Conservation (phyloP, 2,113 vertebrate species). For the Pristiophorus japonicus region DNA sequence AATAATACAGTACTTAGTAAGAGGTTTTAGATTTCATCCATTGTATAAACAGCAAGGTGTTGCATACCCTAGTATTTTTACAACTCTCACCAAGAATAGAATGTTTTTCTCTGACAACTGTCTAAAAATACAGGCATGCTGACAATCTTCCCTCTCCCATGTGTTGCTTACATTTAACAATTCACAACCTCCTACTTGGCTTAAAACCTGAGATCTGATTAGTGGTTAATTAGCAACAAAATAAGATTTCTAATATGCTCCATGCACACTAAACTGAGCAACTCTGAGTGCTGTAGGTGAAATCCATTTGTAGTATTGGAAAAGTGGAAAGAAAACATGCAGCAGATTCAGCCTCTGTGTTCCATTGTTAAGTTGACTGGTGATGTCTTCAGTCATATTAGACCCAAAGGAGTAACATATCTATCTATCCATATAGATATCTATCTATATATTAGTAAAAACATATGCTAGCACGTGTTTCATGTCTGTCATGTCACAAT, state of each 20-base stretch:
- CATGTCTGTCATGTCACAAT: too few relatives aligned
- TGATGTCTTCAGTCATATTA: too few relatives aligned
- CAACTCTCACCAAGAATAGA: not conserved
- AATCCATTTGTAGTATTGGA: not conserved
- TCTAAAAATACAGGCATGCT: not conserved
- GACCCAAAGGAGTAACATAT: too few relatives aligned
- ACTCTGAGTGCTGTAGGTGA: not conserved
- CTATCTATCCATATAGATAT: too few relatives aligned
- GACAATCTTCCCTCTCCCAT: not conserved
- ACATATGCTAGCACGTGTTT: too few relatives aligned
- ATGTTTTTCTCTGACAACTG: not conserved
- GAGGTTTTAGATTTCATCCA: not conserved
- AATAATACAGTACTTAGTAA: not conserved
- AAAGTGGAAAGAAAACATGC: not conserved
- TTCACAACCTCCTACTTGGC: conserved; percentile 11
- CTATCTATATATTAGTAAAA: too few relatives aligned
- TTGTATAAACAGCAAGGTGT: not conserved
- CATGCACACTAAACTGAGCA: not conserved
- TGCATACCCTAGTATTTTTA: not conserved
- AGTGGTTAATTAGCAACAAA: not conserved
- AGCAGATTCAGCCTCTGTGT: not conserved
- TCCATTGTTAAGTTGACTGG: too few relatives aligned
- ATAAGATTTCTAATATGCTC: not conserved
- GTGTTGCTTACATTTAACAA: not conserved
- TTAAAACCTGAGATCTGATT: conserved; percentile 9